phyloP scores from a whole-genome alignment of 2,113 vertebrate genomes.

The Agelaius phoeniceus region DNA sequence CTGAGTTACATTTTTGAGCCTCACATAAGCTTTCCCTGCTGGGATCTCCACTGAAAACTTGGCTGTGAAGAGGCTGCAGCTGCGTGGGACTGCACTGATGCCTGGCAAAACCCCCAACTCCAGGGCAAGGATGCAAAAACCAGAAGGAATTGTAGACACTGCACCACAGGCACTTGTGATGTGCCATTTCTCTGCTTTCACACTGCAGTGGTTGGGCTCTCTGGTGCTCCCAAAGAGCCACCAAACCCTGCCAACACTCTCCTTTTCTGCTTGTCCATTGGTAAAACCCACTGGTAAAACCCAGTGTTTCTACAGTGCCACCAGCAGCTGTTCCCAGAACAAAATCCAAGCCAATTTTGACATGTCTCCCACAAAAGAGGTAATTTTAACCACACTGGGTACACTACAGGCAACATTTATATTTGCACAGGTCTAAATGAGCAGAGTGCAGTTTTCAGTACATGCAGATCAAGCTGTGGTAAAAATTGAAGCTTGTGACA shows the following conservation, averaged over 20 bases:
- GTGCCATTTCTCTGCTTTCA: neutral
- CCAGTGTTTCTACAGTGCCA: neutral
- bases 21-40: neutral
- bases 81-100: neutral
- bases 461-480: neutral
- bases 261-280: neutral
- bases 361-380: neutral
- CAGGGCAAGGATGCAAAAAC: neutral
- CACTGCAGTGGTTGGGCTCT: neutral
- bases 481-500: conserved; percentile 4
- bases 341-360: neutral
- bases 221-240: neutral
- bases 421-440: neutral
- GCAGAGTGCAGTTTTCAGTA: neutral
- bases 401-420: neutral
- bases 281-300: neutral
- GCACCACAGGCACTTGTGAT: neutral
- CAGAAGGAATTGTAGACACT: neutral
- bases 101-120: neutral
- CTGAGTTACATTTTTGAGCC: neutral
- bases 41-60: neutral
- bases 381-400: neutral
- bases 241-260: neutral
- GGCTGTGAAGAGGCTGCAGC: neutral
- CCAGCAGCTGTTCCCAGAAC: neutral